Percentiles rank a stretch among this genome's conserved stretches.
Conservation (phyloP, 2,888 invertebrate genomes). For the Epistrophe eligans region DNA sequence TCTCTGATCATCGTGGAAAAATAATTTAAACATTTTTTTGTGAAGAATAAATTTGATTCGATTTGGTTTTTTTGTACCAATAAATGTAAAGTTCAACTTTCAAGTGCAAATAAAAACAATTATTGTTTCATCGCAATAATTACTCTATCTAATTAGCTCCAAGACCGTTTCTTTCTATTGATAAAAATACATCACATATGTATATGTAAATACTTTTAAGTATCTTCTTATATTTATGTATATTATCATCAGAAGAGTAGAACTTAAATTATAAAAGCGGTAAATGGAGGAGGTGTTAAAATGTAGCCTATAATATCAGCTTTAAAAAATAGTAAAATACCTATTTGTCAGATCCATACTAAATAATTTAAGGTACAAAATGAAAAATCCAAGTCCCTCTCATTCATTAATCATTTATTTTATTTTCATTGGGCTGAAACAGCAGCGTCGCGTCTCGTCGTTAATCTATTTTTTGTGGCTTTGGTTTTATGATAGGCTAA, state of each 20-base stretch:
- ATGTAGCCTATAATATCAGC: not conserved
- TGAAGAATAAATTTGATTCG: not conserved
- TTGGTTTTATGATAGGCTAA: not conserved
- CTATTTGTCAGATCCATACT: not conserved
- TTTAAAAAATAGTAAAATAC: not conserved
- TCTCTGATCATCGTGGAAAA: too few species aligned
- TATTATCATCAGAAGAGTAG: not conserved
- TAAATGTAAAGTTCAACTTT: slow-evolving; percentile 23
- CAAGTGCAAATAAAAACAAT: slow-evolving; percentile 19
- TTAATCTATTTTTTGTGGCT: slow-evolving; percentile 2
- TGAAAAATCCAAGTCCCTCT: not conserved
- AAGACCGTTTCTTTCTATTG: slow-evolving; percentile 16
- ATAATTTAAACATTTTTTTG: too few species aligned
- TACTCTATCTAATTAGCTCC: slow-evolving; percentile 37
- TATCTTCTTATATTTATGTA: not conserved
- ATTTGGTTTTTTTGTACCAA: not conserved
- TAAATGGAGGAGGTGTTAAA: not conserved
- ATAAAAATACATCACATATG: not conserved
- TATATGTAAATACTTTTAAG: not conserved
- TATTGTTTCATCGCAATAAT: not conserved
- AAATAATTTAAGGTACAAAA: not conserved
- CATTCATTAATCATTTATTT: not conserved
- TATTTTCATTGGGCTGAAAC: not conserved
- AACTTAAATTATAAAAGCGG: not conserved
- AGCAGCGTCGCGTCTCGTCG: not conserved